These are phyloP conservation scores for Drosophila albomicans DNA, from an alignment of 1,140 invertebrate genomes.

Conservation along the genomic window DNA sequence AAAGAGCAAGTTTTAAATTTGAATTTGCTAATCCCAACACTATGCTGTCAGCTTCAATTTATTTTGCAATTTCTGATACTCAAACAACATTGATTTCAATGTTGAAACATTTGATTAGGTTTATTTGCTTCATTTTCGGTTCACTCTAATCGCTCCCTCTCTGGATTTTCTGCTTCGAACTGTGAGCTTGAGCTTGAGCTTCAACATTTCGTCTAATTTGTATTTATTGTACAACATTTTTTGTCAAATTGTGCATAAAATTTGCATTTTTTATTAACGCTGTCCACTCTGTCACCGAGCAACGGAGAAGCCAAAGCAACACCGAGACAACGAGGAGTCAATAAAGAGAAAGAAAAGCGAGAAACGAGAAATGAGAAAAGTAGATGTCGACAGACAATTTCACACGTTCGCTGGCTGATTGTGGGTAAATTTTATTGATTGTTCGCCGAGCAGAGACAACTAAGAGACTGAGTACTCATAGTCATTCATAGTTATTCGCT, in stretches of 20 bases:
- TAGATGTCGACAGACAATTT: constrained; percentile 15
- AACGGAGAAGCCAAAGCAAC: not conserved
- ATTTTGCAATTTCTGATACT: not conserved
- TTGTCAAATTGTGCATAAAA: constrained; percentile 70
- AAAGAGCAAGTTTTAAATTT: constrained; percentile 1
- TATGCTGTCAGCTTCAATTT: not conserved
- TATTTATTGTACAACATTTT: constrained; percentile 74
- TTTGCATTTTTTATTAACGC: constrained; percentile 75
- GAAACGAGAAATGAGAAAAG: not conserved
- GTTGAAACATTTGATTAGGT: constrained; percentile 1
- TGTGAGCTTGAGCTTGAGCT: constrained; percentile 24
- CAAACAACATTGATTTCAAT: constrained; percentile 18
- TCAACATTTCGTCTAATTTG: constrained; percentile 76
- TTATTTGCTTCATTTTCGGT: constrained; percentile 8
- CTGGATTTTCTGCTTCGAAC: not conserved
- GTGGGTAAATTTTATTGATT: constrained; percentile 61
- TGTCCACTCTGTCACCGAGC: constrained; percentile 25
- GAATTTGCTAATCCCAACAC: constrained; percentile 1
- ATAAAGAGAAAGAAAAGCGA: not conserved
- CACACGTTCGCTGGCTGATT: constrained; percentile 57
- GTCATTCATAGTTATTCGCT: constrained; percentile 19
- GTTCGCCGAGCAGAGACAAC: constrained; percentile 38
- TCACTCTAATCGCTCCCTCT: not conserved
- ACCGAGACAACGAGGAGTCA: not conserved
- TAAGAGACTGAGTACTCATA: not conserved